These are phyloP conservation scores for Heliconius hewitsoni DNA, from an alignment of 1,140 invertebrate genomes.

Conservation along the genomic window DNA sequence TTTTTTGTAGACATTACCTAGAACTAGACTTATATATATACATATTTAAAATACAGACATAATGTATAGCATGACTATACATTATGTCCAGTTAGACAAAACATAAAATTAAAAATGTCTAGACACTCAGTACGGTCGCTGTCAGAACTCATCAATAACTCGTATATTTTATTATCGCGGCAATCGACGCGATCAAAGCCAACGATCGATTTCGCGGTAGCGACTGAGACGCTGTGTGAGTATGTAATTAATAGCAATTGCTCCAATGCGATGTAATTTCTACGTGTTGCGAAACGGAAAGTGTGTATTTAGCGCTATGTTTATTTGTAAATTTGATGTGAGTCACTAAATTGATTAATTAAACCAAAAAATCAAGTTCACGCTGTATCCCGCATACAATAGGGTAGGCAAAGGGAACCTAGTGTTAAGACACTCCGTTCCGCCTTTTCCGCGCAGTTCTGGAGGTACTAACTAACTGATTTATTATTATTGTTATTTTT, in stretches of 20 bases:
- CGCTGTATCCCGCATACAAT: too few relatives aligned
- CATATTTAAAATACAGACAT: too few relatives aligned
- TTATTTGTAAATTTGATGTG: not conserved
- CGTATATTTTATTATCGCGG: conserved; percentile 35
- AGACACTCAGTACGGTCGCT: conserved; percentile 19
- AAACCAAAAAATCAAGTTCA: too few relatives aligned
- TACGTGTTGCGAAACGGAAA: conserved; percentile 19
- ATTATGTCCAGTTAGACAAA: conserved; percentile 8
- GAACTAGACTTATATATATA: too few relatives aligned
- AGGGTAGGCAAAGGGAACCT: too few relatives aligned
- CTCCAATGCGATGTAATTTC: conserved; percentile 36
- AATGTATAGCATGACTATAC: not conserved
- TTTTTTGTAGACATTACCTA: too few relatives aligned
- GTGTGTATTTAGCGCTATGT: not conserved
- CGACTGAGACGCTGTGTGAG: conserved; percentile 15
- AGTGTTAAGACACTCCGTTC: too few relatives aligned
- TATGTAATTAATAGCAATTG: conserved; percentile 38
- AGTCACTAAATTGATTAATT: not conserved
- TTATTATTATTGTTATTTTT: too few relatives aligned
- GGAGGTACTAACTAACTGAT: too few relatives aligned
- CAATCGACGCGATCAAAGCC: conserved; percentile 34
- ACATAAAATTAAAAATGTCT: conserved; percentile 21
- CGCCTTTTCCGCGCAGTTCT: too few relatives aligned
- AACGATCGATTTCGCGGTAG: conserved; percentile 38
- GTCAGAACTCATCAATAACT: conserved; percentile 36